These are phyloP conservation scores for Shargacucullia verbasci DNA, from an alignment of 2,888 invertebrate genomes.

Conservation along the genomic window DNA sequence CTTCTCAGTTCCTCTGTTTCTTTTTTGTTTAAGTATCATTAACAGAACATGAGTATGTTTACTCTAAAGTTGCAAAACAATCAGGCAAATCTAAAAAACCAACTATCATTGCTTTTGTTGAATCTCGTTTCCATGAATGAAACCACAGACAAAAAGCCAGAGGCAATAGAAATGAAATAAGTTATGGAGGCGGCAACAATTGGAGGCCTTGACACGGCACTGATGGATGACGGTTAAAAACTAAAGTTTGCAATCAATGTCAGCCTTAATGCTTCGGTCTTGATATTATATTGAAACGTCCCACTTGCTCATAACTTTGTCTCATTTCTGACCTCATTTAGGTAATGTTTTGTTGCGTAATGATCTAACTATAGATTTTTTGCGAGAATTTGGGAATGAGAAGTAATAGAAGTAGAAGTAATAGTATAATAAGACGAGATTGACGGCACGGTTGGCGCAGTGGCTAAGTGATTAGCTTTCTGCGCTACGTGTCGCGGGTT, in stretches of 20 bases:
- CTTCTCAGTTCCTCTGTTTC: too few relatives aligned
- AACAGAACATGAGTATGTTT: too few relatives aligned
- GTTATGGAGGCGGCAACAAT: slow-evolving; percentile 35
- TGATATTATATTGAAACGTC: slow-evolving; percentile 44
- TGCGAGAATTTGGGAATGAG: not conserved
- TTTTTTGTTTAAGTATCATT: too few relatives aligned
- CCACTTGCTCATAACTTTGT: slow-evolving; percentile 35
- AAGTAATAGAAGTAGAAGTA: too few relatives aligned
- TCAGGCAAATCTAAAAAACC: slow-evolving; percentile 10
- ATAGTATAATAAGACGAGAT: too few relatives aligned
- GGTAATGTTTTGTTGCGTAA: slow-evolving; percentile 16
- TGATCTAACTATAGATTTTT: not conserved
- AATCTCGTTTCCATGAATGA: slow-evolving; percentile 34
- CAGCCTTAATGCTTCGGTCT: slow-evolving; percentile 45
- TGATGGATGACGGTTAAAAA: slow-evolving; percentile 44
- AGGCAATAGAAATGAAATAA: slow-evolving; percentile 39
- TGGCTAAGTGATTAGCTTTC: too few relatives aligned
- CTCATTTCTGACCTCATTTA: slow-evolving; percentile 37
- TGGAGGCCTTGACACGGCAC: slow-evolving; percentile 59
- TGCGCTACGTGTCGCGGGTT: too few relatives aligned
- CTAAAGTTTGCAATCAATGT: slow-evolving; percentile 45
- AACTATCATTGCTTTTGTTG: slow-evolving; percentile 10
- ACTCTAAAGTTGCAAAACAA: not conserved
- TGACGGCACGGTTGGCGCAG: too few relatives aligned
- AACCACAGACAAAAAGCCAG: slow-evolving; percentile 39